Percentiles rank a stretch among this genome's conserved stretches.
Evolutionary conservation across 2,888 invertebrate species (phyloP).

Genomic region (Lycaena phlaeas): DNA sequence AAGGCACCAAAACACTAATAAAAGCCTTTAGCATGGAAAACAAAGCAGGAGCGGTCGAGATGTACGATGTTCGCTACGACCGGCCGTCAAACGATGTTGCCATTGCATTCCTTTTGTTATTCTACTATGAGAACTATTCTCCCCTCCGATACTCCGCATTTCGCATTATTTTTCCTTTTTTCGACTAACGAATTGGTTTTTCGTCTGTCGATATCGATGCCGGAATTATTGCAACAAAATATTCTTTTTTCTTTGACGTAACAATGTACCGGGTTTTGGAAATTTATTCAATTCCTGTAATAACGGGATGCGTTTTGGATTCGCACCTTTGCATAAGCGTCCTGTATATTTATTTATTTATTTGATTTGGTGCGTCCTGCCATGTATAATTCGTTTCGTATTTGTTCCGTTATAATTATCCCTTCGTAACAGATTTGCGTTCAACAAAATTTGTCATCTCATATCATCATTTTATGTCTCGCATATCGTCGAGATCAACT

Average conservation of each 20-base stretch:
- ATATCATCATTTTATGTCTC: too few species aligned
- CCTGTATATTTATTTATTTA: too few species aligned
- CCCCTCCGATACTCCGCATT: slow-evolving; percentile 44
- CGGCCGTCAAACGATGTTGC: slow-evolving; percentile 53
- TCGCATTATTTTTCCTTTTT: slow-evolving; percentile 59
- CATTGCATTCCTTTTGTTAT: slow-evolving; percentile 59
- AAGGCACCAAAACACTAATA: slow-evolving; percentile 17
- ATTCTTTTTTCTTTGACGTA: slow-evolving; percentile 24
- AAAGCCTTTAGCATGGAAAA: slow-evolving; percentile 46
- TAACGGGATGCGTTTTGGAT: too few species aligned
- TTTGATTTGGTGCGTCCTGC: too few species aligned
- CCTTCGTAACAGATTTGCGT: too few species aligned
- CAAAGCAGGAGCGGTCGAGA: slow-evolving; percentile 37
- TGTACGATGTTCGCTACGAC: slow-evolving; percentile 28
- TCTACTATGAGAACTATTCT: slow-evolving; percentile 57
- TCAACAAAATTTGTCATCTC: too few species aligned
- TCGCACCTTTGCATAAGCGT: not conserved
- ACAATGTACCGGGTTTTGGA: too few species aligned
- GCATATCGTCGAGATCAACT: too few species aligned
- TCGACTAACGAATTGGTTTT: slow-evolving; percentile 62
- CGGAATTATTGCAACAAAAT: slow-evolving; percentile 30
- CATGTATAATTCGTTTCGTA: too few species aligned
- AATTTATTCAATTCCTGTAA: too few species aligned
- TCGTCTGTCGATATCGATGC: slow-evolving; percentile 47
- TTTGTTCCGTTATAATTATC: too few species aligned